These are phyloP conservation scores for Emydoidea blandingii DNA, from an alignment of 2,797 vertebrate species.

Conservation along the genomic window DNA sequence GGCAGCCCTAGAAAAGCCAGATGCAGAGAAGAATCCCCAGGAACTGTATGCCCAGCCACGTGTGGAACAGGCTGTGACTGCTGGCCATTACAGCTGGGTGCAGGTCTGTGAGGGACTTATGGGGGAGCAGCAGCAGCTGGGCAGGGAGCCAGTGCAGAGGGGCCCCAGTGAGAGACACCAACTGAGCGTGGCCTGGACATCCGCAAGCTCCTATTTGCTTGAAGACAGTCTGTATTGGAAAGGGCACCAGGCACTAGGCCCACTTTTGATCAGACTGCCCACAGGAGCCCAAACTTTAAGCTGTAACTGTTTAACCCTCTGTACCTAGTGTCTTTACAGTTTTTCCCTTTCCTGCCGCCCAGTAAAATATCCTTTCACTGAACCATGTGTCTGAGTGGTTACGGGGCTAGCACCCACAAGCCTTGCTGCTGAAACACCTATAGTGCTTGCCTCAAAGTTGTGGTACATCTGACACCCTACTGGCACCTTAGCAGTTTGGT, in stretches of 20 bases:
- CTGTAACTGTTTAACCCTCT: background rate
- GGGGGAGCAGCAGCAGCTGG: background rate
- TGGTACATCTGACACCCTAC: background rate
- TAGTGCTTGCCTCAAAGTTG: background rate
- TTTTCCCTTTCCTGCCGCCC: background rate
- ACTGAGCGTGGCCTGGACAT: background rate
- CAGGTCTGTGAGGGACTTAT: background rate
- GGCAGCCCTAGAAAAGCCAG: background rate
- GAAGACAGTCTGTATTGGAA: background rate
- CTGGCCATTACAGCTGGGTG: background rate
- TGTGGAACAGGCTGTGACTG: background rate
- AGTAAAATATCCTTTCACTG: background rate
- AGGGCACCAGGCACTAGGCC: background rate
- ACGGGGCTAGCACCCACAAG: background rate
- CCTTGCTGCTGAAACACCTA: background rate
- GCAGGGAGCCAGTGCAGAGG: background rate
- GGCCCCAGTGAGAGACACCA: background rate
- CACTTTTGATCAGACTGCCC: background rate
- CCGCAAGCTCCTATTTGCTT: background rate
- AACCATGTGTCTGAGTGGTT: background rate
- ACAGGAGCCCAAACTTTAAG: background rate
- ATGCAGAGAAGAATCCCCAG: background rate
- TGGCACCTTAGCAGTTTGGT: background rate
- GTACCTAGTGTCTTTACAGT: background rate
- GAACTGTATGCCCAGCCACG: background rate